phyloP scores from a whole-genome alignment of 1,140 invertebrate species.

The Heliothis virescens region DNA sequence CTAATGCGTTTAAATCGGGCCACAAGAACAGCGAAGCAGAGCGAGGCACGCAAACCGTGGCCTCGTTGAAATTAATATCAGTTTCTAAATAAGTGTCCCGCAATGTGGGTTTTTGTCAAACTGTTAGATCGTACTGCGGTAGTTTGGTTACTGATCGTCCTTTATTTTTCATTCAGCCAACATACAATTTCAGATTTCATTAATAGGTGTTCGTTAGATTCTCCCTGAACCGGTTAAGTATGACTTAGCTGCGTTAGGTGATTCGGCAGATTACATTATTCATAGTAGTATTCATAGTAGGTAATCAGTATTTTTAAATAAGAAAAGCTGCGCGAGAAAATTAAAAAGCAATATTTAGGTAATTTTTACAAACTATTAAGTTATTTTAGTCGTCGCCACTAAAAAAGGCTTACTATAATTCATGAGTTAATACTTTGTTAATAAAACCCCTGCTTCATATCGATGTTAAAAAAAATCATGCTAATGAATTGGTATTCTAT shows the following conservation, averaged over 20 bases:
- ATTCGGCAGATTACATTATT: too few relatives aligned
- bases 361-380: too few relatives aligned
- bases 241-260: neutral
- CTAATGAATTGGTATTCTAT: neutral
- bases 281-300: too few relatives aligned
- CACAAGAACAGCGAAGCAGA: slow-evolving; percentile 40
- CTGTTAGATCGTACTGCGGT: slow-evolving; percentile 39
- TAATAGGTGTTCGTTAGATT: slow-evolving; percentile 13
- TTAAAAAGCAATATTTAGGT: too few relatives aligned
- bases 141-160: slow-evolving; percentile 28
- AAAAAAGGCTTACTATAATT: too few relatives aligned
- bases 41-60: slow-evolving; percentile 71
- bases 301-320: too few relatives aligned
- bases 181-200: slow-evolving; percentile 28
- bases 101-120: slow-evolving; percentile 60
- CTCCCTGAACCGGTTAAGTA: neutral
- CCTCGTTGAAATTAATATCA: slow-evolving; percentile 80
- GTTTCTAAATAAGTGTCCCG: slow-evolving; percentile 75
- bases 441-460: neutral
- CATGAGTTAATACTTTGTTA: neutral
- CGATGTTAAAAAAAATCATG: neutral
- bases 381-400: too few relatives aligned
- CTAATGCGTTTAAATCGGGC: slow-evolving; percentile 48
- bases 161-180: slow-evolving; percentile 29
- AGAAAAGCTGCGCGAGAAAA: too few relatives aligned